Base-by-base conservation (phyloP, 2,888 invertebrate genomes). In the Philereme transversata region DNA sequence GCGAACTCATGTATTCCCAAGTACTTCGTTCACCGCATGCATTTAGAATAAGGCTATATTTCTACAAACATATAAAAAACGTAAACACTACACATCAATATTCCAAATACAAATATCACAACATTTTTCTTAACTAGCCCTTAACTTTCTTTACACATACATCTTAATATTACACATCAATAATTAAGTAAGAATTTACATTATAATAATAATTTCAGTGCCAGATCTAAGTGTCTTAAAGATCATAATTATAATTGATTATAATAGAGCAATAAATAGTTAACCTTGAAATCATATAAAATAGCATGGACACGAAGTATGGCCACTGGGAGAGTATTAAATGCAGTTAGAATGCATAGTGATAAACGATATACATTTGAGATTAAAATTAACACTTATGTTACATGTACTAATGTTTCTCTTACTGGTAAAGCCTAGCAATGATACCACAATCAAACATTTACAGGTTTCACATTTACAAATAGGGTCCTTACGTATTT, bases 101-200 rank as follows among this genome's bases (percentile, higher is more conserved):
- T 92, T 92, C 92, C 92, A 92, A 85, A 89, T 92, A 92, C 92
- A 92, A 92, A 91, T 92, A 92, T 92, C 92, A 92, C 92, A 90
- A 90, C 88, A 91, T 90, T 91, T 88, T 82, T 80, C 89, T 90
- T 90, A 90, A 71, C 70, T 79, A 83, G 74, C 75, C 79, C 81
- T 85, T 86, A 86, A 76, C 77, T 83, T 79, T 88, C 83, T 90
- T 90, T 90, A 90, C 87, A 91, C 78, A 86, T 87, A 56, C 44
- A 83, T 79, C 84, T 87, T 86, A 88, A 69, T 74, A 67, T 81
- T 88, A 88, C 81, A 89, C 88, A 89, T 86, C 82, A 81, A 90
- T 84, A 85, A 75, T 84, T 87, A 85, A 86, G 81, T 87, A 84
- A 80, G 79, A 83, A 84, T 86, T 83, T 89, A 89, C 85, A 87